Conservation (phyloP, 1,140 invertebrate species). For the Uloborus diversus region DNA sequence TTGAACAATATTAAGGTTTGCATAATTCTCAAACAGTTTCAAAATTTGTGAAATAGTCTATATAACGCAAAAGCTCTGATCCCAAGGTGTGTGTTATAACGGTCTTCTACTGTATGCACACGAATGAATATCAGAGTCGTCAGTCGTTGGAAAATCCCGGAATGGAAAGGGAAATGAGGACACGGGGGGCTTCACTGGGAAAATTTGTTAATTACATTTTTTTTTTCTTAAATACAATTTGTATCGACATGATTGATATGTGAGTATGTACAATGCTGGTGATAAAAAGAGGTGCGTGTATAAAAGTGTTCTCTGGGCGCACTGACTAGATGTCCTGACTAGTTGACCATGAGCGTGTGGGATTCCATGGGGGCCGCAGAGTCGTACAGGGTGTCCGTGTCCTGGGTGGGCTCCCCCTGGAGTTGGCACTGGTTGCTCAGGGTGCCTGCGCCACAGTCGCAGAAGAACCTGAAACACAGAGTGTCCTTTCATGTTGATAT, state of each 20-base stretch:
- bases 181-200: slow-evolving; percentile 55
- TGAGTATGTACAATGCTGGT: slow-evolving; percentile 54
- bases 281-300: slow-evolving; percentile 39
- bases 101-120: too few species aligned
- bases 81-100: too few species aligned
- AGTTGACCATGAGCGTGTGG: slow-evolving; percentile 83
- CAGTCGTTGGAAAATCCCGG: too few species aligned
- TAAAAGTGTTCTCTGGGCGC: background rate
- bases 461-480: slow-evolving; percentile 92
- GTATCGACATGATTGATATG: slow-evolving; percentile 37
- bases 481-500: too few species aligned
- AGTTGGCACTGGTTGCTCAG: slow-evolving; percentile 96
- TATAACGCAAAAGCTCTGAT: too few species aligned
- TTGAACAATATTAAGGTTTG: too few species aligned
- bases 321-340: slow-evolving; percentile 24
- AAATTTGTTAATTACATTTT: slow-evolving; percentile 31
- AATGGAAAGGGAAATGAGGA: too few species aligned
- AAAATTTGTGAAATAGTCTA: too few species aligned
- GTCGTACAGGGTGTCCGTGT: slow-evolving; percentile 98
- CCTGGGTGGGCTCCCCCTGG: slow-evolving; percentile 98
- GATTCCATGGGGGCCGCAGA: slow-evolving; percentile 96
- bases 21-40: too few species aligned
- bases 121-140: too few species aligned
- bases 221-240: slow-evolving; percentile 40
- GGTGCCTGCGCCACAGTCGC: slow-evolving; percentile 98